Conservation (phyloP, 1,140 invertebrate genomes). For the Bombus soroeensis region DNA sequence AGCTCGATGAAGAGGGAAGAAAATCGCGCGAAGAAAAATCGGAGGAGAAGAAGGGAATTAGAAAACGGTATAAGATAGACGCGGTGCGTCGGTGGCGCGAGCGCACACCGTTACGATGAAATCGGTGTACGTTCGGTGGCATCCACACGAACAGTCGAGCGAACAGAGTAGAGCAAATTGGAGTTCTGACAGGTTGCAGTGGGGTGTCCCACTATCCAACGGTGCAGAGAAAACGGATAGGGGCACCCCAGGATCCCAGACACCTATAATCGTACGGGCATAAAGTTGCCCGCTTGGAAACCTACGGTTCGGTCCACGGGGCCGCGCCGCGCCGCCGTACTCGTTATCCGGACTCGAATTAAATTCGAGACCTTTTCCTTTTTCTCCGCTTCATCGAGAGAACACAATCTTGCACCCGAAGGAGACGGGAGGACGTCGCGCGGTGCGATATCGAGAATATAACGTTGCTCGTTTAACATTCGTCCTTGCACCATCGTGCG, state of each 20-base stretch:
- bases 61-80: not conserved
- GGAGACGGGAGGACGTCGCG: not conserved
- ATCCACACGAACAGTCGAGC: not conserved
- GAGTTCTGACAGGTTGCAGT: slow-evolving; percentile 67
- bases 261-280: slow-evolving; percentile 57
- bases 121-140: slow-evolving; percentile 13
- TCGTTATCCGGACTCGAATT: slow-evolving; percentile 60
- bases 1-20: too few relatives aligned
- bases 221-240: slow-evolving; percentile 64
- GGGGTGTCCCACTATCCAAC: slow-evolving; percentile 64
- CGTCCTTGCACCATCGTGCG: not conserved
- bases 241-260: slow-evolving; percentile 59
- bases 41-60: too few relatives aligned
- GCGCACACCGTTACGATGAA: too few relatives aligned
- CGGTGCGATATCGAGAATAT: not conserved
- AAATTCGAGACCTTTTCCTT: slow-evolving; percentile 48
- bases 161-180: slow-evolving; percentile 63
- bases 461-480: slow-evolving; percentile 5
- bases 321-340: slow-evolving; percentile 22
- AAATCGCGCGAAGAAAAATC: too few relatives aligned
- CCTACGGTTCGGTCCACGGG: slow-evolving; percentile 28
- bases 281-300: slow-evolving; percentile 64
- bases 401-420: not conserved
- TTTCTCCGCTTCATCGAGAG: not conserved
- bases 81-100: not conserved